Base-by-base conservation (phyloP, 2,113 vertebrate species). In the Struthidea cinerea region DNA sequence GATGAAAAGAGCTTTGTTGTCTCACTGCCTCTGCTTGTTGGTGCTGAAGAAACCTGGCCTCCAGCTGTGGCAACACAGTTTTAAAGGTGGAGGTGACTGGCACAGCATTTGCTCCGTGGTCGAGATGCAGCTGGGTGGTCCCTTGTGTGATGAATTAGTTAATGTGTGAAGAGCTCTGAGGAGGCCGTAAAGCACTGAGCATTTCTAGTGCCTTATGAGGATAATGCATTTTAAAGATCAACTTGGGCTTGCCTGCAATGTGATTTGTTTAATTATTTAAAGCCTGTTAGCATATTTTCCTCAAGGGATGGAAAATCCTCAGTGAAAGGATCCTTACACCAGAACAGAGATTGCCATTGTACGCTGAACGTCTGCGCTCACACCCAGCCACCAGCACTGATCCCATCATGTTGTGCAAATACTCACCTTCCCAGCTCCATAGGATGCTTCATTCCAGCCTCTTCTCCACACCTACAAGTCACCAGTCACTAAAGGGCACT, bases 251-350 rank as follows among this genome's bases (percentile, higher is more conserved):
- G 68, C 67, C 60, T 60, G 64, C 56, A 73, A 60, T 90, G 73
- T 68, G 85, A 70, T 94, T 93, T 95, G 71, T 96, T 96, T 86
- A 94, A 96, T 95, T 96, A 95, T 94, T 96, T 95, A 93, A 93
- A 94, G 24, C 32, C 76, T 49, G 68, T 88, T 96, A 81, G 28
- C 52, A 61, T 94, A 84, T 81, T 95, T 96, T 89, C 76, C 92
- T 92, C 64, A 47, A 74, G 94, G 90, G 85, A 63, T 49, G 71
- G 79, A 92, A 94, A 93, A 90, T 44, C 55, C 83, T 90, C 79
- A 52, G 63, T 14, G 0, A 81, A 92, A 86, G 63, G 59, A 71
- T 86, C 85, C 32, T 84, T 67, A 84, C 27, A 91, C 16, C 22
- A 90, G 71, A 90, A 90, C 82, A 95, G 37, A 89, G 75, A 32